These are phyloP conservation scores for Actenoides hombroni DNA, from an alignment of 2,113 vertebrate genomes.

Conservation along the genomic window DNA sequence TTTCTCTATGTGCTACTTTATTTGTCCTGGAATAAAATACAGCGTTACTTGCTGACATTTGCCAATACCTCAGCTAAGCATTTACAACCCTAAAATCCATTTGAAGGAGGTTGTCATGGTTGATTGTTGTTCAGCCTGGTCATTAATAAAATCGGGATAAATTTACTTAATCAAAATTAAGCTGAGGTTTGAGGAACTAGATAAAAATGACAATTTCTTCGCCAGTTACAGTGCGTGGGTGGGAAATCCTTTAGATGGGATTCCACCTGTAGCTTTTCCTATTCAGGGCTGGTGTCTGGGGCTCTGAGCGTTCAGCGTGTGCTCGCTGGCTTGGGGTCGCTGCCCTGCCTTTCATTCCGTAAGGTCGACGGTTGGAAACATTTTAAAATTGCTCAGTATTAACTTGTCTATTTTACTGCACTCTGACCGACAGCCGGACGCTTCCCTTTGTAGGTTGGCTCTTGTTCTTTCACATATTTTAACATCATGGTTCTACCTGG, in stretches of 20 bases:
- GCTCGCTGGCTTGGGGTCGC: background rate
- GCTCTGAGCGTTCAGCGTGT: rapidly evolving
- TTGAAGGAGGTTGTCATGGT: background rate
- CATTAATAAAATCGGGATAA: conserved; percentile 16
- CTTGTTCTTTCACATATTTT: background rate
- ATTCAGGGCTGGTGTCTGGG: background rate
- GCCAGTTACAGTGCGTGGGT: background rate
- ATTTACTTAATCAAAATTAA: conserved; percentile 33
- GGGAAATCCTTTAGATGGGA: background rate
- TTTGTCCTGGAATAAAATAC: background rate
- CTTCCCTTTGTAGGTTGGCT: rapidly evolving
- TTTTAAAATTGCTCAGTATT: background rate
- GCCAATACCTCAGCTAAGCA: background rate
- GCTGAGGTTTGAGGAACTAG: background rate
- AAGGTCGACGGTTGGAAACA: background rate
- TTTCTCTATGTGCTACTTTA: background rate
- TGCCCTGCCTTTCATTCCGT: background rate
- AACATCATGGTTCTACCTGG: background rate
- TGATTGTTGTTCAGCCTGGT: background rate
- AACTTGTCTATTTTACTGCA: background rate
- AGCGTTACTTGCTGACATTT: background rate
- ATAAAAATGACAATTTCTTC: background rate
- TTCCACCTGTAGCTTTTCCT: background rate
- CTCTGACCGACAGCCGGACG: background rate
- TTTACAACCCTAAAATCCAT: background rate